Evolutionary conservation across 2,888 invertebrate species (phyloP), one percentile per base, ranked within the genome.

Genomic region (Habroteleia sp.): DNA sequence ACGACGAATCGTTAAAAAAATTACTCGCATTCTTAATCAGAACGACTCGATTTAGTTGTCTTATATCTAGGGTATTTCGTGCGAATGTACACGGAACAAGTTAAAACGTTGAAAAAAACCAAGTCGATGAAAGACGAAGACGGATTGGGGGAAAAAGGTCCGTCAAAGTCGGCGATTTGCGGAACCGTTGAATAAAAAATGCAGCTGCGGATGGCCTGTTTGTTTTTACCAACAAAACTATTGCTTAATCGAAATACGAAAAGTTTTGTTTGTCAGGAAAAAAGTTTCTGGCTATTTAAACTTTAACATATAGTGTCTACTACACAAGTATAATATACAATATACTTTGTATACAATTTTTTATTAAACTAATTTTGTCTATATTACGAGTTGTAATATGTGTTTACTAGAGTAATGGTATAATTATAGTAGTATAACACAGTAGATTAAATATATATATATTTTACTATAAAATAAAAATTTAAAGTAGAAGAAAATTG

Each of bases 121-220:
- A 17, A 3, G 46, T n/a, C 23, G 25, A 46, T 10, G 35, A n/a
- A 20, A 8, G 41, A 58, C 50, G 56, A 58, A 58, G 56, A 54
- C 58, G 39, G 39, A 60, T 52, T 25, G 60, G n/a, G 20, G 44
- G 35, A 41, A 60, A 39, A 44, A 31, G 48, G 44, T 33, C 52
- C 42, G 68, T 68, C 54, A 62, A 39, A 48, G 62, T 37, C 60
- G 60, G 52, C 62, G 65, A 69, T 54, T 63, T 39, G 37, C 54
- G 69, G 54, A 25, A 58, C 14, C 42, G 65, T 29, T 33, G 58
- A 54, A 39, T 63, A 63, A 72, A 63, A 72, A 72, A 72, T 63
- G 54, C 23, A 46, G 39, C 16, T 1, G 8, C 1, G 7, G 13
- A 23, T 42, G 0, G 39, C 7, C 25, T 25, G 23, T 13, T 23